These are phyloP conservation scores for Spilosoma lubricipeda DNA, from an alignment of 2,888 invertebrate species.

Conservation along the genomic window DNA sequence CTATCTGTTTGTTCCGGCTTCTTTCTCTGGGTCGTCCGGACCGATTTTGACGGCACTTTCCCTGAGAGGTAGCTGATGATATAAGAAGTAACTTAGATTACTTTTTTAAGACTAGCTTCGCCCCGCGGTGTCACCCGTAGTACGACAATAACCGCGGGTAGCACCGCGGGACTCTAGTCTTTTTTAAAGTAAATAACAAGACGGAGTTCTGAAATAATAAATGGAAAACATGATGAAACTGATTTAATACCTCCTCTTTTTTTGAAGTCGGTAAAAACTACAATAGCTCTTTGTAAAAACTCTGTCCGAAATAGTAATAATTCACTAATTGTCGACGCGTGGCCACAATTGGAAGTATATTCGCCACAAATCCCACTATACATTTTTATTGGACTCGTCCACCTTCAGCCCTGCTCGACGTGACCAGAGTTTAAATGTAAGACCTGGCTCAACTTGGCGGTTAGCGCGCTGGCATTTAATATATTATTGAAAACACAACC, in stretches of 20 bases:
- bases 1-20: no score
- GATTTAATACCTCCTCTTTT: neutral
- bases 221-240: neutral
- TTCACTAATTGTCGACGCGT: conserved; percentile 74
- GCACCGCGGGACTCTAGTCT: no score
- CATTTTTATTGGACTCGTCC: conserved; percentile 84
- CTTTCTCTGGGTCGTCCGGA: no score
- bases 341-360: conserved; percentile 63
- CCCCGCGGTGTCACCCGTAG: no score
- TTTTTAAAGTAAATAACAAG: no score
- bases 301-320: conserved; percentile 52
- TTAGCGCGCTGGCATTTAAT: conserved; percentile 18
- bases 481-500: neutral
- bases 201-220: neutral
- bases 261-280: neutral
- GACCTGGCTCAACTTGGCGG: conserved; percentile 14
- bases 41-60: no score
- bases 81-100: no score
- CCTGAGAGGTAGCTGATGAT: no score
- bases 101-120: no score
- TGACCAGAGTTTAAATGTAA: conserved; percentile 66
- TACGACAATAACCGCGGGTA: no score
- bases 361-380: conserved; percentile 82
- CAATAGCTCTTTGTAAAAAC: neutral
- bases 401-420: conserved; percentile 75